Conservation (phyloP, 2,797 vertebrate genomes). For the Dallia pectoralis region DNA sequence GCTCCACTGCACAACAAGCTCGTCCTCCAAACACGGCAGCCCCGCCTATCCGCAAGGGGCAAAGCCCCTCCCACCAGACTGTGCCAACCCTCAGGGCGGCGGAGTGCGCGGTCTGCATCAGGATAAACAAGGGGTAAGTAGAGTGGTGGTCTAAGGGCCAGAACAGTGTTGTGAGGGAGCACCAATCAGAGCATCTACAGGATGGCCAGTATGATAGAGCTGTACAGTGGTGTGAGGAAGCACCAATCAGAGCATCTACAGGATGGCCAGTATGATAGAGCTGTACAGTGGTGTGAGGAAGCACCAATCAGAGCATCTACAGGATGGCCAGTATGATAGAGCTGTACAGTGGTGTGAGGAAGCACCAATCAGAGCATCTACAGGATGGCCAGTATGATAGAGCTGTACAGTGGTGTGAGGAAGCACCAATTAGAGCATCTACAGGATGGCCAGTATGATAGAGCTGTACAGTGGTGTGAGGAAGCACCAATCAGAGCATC, state of each 20-base stretch:
- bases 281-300: not conserved
- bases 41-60: slow-evolving; percentile 72
- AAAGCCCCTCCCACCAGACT: slow-evolving; percentile 79
- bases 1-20: slow-evolving; percentile 68
- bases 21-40: slow-evolving; percentile 70
- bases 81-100: slow-evolving; percentile 70
- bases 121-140: slow-evolving; percentile 81
- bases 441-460: too few species aligned
- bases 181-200: not conserved
- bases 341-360: not conserved
- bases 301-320: not conserved
- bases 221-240: not conserved
- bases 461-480: too few species aligned
- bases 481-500: too few species aligned
- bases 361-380: not conserved
- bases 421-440: too few species aligned
- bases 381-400: not conserved
- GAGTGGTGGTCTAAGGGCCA: slow-evolving; percentile 35
- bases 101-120: slow-evolving; percentile 67
- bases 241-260: not conserved
- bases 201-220: not conserved
- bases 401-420: not conserved
- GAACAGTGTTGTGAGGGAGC: not conserved
- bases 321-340: not conserved
- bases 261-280: not conserved